Evolutionary conservation across 1,140 invertebrate genomes (phyloP).

Genomic region (Bombyx mandarina): DNA sequence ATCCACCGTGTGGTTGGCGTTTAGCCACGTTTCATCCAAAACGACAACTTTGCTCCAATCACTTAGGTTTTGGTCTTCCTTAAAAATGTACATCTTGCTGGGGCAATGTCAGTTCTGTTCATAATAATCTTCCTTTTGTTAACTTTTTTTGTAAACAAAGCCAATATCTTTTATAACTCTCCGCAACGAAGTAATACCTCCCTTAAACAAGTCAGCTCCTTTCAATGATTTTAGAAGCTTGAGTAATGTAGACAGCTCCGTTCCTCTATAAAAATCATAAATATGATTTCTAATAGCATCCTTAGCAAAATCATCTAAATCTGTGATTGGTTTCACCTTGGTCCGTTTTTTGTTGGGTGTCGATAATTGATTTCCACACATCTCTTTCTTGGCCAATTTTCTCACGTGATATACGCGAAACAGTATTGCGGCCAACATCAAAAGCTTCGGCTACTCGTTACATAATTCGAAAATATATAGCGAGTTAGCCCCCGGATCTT

Average conservation of each 20-base stretch:
- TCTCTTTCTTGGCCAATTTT: background rate
- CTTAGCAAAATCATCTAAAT: background rate
- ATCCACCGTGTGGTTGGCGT: background rate
- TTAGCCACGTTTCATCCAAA: constrained; percentile 1
- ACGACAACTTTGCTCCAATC: constrained; percentile 1
- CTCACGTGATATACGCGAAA: background rate
- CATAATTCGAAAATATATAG: too few species aligned
- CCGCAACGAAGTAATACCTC: background rate
- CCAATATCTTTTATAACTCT: background rate
- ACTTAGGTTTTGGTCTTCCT: background rate
- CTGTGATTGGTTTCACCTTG: background rate
- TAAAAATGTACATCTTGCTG: background rate
- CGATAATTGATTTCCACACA: too few species aligned
- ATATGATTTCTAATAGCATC: background rate
- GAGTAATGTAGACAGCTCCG: too few species aligned
- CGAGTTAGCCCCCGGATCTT: too few species aligned
- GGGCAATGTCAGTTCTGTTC: background rate
- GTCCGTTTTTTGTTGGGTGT: too few species aligned
- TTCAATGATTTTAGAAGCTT: background rate
- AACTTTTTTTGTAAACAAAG: constrained; percentile 1
- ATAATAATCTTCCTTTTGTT: constrained; percentile 1
- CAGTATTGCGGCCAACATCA: too few species aligned
- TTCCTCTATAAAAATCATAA: too few species aligned
- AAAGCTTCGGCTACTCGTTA: too few species aligned
- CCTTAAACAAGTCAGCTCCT: too few species aligned